Evolutionary conservation across 2,113 vertebrate genomes (phyloP).

Genomic region (Corythoichthys haematopterus): DNA sequence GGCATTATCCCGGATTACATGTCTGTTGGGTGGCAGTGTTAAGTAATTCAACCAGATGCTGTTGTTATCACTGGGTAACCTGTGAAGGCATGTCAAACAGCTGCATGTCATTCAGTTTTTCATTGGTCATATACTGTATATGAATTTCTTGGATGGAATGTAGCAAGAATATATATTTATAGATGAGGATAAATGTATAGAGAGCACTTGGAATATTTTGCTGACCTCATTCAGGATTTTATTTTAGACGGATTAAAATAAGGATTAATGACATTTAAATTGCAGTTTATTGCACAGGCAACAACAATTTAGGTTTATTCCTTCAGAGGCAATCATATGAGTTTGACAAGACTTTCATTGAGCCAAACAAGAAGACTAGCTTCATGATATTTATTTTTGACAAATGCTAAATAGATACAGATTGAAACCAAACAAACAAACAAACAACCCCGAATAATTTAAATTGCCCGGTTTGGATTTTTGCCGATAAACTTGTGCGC

Average conservation of each 20-base stretch:
- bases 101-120: slow-evolving; percentile 19
- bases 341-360: background rate
- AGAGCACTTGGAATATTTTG: slow-evolving; percentile 18
- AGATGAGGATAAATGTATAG: slow-evolving; percentile 2
- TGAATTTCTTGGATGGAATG: background rate
- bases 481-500: no score
- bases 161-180: background rate
- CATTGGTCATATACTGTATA: background rate
- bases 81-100: slow-evolving; percentile 41
- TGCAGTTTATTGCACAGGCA: slow-evolving; percentile 65
- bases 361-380: background rate
- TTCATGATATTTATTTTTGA: background rate
- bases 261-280: slow-evolving; percentile 74
- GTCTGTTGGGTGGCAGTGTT: slow-evolving; percentile 70
- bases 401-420: background rate
- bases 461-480: no score
- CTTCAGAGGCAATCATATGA: background rate
- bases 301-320: slow-evolving; percentile 48
- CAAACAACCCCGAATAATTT: no score
- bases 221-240: slow-evolving; percentile 49
- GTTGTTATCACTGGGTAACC: slow-evolving; percentile 68
- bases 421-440: background rate
- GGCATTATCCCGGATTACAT: slow-evolving; percentile 79
- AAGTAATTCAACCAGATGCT: slow-evolving; percentile 80
- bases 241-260: slow-evolving; percentile 65